Evolutionary conservation across 2,113 vertebrate species (phyloP), one percentile per base, ranked within the genome.

Genomic region (Eulemur macaco): DNA sequence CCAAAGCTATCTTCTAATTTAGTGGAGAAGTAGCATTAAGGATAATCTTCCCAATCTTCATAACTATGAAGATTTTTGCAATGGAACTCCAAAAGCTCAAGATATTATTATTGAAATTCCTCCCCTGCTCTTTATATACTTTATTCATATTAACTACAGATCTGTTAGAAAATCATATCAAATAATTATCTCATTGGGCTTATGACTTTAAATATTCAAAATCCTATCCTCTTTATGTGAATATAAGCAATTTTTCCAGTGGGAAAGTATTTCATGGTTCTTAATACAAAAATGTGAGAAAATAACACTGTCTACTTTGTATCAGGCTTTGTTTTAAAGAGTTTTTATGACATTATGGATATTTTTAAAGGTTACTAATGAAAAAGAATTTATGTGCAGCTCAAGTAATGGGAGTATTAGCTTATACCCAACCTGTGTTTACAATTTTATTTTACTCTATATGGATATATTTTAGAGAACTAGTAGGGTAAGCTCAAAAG

Each of bases 1-100:
- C 83, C 86, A 93, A 95, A 93, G n/a, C 86, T 98, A 98, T 98
- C 97, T 98, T 98, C 98, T 98, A 98, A 98, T 98, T 98, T 98
- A 97, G 95, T 94, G 91, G 83, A 98, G 96, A 98, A 98, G 97
- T 98, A 98, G 93, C 97, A 98, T 98, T 98, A 98, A 97, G 94
- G 91, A 95, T 96, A 98, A 98, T 98, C 97, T 98, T 85, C 92
- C 81, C 91, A 97, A 98, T 98, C 98, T 98, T 94, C 92, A 45
- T 98, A 98, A 98, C 98, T 98, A 98, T 97, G 96, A 96, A 98
- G 96, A 97, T 98, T 98, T 98, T 89, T 98, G 96, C 95, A 98
- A 87, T 96, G 97, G 97, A 91, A 98, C 96, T 98, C 95, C 96
- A 97, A 98, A 90, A 97, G 71, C 89, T 98, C 50, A 74, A 85